Base-by-base conservation (phyloP, 1,140 invertebrate species). In the Conus betulinus region DNA sequence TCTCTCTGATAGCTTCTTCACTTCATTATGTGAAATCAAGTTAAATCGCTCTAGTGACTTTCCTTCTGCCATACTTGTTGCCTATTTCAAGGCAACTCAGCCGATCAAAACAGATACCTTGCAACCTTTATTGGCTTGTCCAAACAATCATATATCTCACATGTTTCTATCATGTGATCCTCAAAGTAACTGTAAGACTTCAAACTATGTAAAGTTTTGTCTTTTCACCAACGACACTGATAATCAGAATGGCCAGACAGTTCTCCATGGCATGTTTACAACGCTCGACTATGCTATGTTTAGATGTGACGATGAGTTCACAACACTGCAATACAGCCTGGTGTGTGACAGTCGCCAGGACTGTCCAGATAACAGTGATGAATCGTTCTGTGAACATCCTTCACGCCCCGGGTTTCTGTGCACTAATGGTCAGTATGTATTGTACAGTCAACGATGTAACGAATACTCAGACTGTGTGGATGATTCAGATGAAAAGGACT, bases 301-400 rank as follows among this genome's bases (percentile, higher is more conserved):
- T 60, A 0, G 17, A 20, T 84, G 83, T 84, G 52, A 57, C 0
- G 20, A 55, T 11, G 6, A 27, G 13, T 20, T 13, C 2, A 27
- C 39, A 39, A 60, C 83, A 84, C 13, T 84, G 52, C 83, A 20
- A 7, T 84, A 84, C 53, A 84, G 15, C 6, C 55, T 84, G 83
- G 52, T 84, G 52, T 85, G 84, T 71, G 60, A 85, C 55, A 67
- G 67, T 27, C 52, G 84, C n/a, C 17, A 67, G 63, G 84, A 85
- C n/a, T 85, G 84, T 39, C 10, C 20, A 8, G 84, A 85, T 6
- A 55, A 55, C 7, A 60, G 52, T 17, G 84, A 85, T 55, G 84
- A 85, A 25, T 25, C 25, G 13, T 85, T 67, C 39, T 85, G 84
- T 52, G 23, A 63, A 39, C 84, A 85, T 55, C 23, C 55, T n/a